phyloP scores from a whole-genome alignment of 2,797 vertebrate genomes.

The Threskiornis aethiopicus region DNA sequence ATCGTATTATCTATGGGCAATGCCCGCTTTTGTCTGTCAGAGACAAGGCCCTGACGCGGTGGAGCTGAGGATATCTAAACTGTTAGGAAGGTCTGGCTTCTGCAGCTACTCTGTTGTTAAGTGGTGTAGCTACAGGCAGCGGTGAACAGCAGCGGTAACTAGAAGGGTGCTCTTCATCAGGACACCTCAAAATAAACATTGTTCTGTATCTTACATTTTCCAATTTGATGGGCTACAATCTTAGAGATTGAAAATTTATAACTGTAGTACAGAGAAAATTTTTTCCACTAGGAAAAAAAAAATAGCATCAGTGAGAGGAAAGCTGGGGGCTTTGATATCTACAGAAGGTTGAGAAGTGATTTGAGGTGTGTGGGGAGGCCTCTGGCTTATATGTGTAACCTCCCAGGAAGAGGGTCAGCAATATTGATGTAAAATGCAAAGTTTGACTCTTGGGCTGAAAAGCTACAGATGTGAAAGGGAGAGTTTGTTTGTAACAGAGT shows the following conservation, averaged over 20 bases:
- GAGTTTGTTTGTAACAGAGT: background rate
- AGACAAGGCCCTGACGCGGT: background rate
- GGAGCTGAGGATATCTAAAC: background rate
- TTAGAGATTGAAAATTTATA: background rate
- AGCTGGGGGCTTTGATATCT: background rate
- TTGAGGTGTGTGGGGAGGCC: background rate
- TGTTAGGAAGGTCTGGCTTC: background rate
- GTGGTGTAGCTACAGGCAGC: background rate
- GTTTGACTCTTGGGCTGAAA: background rate
- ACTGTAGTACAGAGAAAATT: background rate
- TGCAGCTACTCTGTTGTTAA: background rate
- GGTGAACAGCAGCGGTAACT: background rate
- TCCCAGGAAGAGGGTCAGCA: background rate
- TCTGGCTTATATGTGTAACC: rapidly evolving
- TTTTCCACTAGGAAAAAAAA: background rate
- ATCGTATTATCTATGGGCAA: background rate
- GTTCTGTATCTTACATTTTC: background rate
- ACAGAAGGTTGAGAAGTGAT: background rate
- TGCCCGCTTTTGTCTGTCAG: background rate
- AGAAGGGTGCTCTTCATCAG: background rate
- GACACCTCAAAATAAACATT: background rate
- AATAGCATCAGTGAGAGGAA: background rate
- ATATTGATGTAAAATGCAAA: background rate
- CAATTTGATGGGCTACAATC: background rate
- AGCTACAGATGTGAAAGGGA: background rate